Evolutionary conservation across 2,797 vertebrate species (phyloP).

Genomic region (Chrosomus eos): DNA sequence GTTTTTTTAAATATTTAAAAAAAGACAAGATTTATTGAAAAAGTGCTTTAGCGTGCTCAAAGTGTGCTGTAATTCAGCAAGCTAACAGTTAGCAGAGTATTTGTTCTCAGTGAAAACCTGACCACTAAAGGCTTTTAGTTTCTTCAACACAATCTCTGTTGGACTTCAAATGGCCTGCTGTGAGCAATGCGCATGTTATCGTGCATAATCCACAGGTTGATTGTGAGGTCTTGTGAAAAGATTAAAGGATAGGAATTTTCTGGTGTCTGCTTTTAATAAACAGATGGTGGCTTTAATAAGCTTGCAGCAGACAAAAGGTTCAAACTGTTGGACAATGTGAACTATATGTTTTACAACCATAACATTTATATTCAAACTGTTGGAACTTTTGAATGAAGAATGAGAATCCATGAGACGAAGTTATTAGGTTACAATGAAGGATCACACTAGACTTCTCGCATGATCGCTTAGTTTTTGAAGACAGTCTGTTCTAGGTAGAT

Average conservation of each 20-base stretch:
- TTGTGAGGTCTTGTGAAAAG: slow-evolving; percentile 21
- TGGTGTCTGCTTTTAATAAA: not conserved
- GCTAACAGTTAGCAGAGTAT: not conserved
- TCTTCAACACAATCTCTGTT: slow-evolving; percentile 16
- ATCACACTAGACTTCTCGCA: not conserved
- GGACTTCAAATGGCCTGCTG: slow-evolving; percentile 17
- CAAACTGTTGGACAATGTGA: not conserved
- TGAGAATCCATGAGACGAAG: slow-evolving; percentile 2
- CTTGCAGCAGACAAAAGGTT: not conserved
- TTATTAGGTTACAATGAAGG: slow-evolving; percentile 1
- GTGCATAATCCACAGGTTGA: slow-evolving; percentile 22
- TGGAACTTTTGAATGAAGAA: slow-evolving; percentile 2
- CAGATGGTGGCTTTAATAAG: not conserved
- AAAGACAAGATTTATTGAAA: not conserved
- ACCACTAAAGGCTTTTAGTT: not conserved
- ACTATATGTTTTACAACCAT: not conserved
- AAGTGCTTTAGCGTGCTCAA: not conserved
- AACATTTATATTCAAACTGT: not conserved
- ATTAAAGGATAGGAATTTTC: slow-evolving; percentile 1
- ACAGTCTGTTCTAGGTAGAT: slow-evolving; percentile 8
- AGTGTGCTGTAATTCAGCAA: not conserved
- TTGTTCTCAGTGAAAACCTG: not conserved
- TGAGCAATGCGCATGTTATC: slow-evolving; percentile 2
- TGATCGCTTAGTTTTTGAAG: not conserved
- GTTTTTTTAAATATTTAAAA: not conserved